Evolutionary conservation across 2,797 vertebrate genomes (phyloP).

Genomic region (Knipowitschia caucasica): DNA sequence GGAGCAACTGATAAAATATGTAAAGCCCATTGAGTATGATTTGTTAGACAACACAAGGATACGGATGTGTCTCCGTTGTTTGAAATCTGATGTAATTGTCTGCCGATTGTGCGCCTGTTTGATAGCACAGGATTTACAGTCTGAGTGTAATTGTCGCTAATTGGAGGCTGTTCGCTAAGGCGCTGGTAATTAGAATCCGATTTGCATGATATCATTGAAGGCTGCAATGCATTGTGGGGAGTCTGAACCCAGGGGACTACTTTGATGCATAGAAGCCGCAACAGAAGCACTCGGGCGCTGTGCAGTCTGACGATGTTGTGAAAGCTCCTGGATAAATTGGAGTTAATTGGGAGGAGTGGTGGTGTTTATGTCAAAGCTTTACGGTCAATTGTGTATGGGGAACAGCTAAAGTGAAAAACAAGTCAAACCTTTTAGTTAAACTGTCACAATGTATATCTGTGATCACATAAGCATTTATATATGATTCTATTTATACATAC

Average conservation of each 20-base stretch:
- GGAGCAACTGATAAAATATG: no score
- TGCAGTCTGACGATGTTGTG: conserved; percentile 53
- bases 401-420: conserved; percentile 17
- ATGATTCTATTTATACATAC: neutral
- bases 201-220: conserved; percentile 85
- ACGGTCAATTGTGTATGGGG: conserved; percentile 21
- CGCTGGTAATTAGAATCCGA: conserved; percentile 85
- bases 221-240: conserved; percentile 48
- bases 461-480: neutral
- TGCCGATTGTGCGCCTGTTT: conserved; percentile 82
- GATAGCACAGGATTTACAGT: conserved; percentile 81
- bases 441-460: neutral
- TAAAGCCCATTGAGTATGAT: neutral
- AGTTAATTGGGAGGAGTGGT: conserved; percentile 63
- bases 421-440: neutral
- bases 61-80: neutral
- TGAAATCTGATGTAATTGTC: conserved; percentile 75
- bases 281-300: conserved; percentile 54
- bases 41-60: neutral
- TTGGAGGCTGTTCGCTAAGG: conserved; percentile 85
- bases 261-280: conserved; percentile 73
- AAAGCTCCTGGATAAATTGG: conserved; percentile 59
- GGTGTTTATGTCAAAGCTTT: conserved; percentile 30
- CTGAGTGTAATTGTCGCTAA: conserved; percentile 91
- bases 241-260: conserved; percentile 69